Base-by-base conservation (phyloP, 64 coral and sea anemone genomes). In the Exaiptasia diaphana region DNA sequence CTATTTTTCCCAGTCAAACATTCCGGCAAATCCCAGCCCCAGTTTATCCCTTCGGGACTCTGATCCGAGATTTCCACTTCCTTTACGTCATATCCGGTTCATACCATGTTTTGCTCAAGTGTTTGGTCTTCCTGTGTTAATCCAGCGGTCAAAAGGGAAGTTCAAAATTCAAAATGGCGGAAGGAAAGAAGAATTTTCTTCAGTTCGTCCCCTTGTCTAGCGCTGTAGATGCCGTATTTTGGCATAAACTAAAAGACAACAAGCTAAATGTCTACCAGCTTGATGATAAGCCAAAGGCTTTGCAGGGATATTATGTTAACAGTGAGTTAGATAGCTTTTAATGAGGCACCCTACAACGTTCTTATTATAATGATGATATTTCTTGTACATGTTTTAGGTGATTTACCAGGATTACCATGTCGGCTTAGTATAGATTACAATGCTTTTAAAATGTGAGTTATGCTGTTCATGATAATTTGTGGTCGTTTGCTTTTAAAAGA, bases 151-250 rank as follows among this genome's bases (percentile, higher is more conserved):
- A 8, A 6, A 46, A 15, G 6, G 43, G 43, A 6, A 46, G 43
- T 46, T 46, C 15, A 1, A 1, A 38, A 65, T 65, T 20, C 61
- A 65, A 65, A 35, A 65, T 65, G 61, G 61, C 61, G 18, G 61
- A n/a, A 28, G 32, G 38, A 20, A 4, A 34, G 13, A 34, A 21
- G 61, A 65, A 65, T 36, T 65, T 73, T 73, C 44, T 99, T 5
- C 90, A 99, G 60, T 99, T 99, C 85, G 90, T 84, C 10, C 90
- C 95, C 4, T 92, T 93, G 89, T 92, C 95, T 3, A 99, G 95
- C 46, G 95, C 95, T 73, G 86, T 99, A 6, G 95, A 99, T 67
- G 95, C 95, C 5, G 90, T 82, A 22, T 99, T 99, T 89, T 99
- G 95, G 95, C 90, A 92, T 37, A 93, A 64, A 76, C 69, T 99